Evolutionary conservation across 1,140 invertebrate species (phyloP), one percentile per base, ranked within the genome.

Genomic region (Drosophila neocordata): DNA sequence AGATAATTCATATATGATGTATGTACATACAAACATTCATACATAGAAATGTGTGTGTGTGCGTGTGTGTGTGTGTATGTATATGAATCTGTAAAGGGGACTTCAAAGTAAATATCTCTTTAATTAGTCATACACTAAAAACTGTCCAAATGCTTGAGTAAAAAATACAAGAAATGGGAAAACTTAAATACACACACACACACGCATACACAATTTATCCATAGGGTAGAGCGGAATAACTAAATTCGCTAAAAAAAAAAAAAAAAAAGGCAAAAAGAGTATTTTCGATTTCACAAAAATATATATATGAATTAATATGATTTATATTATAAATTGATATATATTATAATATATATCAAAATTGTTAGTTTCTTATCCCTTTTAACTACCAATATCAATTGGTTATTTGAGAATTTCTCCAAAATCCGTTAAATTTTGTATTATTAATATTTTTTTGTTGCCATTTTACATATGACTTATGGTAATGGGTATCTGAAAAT

Each of bases 91-190:
- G 65, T 69, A 65, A 57, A 63, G 18, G 41, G 48, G 73, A 88
- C 82, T 82, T 85, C 82, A 87, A 85, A 85, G 82, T 68, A 65
- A 87, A 87, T 70, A 74, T 75, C 53, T 37, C 71, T 78, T 72
- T 82, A 88, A 73, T 87, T 87, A 85, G 82, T 69, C 78, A 84
- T 55, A 38, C 79, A 78, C 65, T 38, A 65, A 68, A 82, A 63
- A 67, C 56, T 77, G 64, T 73, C 27, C 15, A 55, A 62, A 51
- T 44, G 31, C 22, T 15, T 59, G 61, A 59, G 59, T 34, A 72
- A 64, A 58, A 75, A 74, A 56, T 56, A 56, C 22, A 38, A 62
- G 64, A 68, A 74, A 62, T 57, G 65, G 41, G 61, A 15, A 34
- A 31, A 27, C 7, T 44, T 3, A 55, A 55, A 34, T 55, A 7